Base-by-base conservation (phyloP, 2,113 vertebrate genomes). In the Phycodurus eques region DNA sequence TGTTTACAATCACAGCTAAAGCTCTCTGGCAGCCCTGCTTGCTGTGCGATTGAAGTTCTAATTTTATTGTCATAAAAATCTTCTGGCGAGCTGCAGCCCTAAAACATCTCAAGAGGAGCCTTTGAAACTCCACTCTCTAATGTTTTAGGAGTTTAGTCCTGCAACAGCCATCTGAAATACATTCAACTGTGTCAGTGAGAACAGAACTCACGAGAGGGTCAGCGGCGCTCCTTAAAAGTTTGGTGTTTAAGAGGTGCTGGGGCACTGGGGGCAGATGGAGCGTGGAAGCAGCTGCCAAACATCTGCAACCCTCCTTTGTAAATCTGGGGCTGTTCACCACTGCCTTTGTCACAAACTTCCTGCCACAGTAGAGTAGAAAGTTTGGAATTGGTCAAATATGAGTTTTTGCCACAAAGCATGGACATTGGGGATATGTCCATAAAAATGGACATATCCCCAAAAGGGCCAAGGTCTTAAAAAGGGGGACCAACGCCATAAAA, bases 201-300 rank as follows among this genome's bases (percentile, higher is more conserved):
- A 70, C 80, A 68, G 66, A 83, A 79, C 69, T n/a, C 85, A 79
- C 67, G 68, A 83, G 78, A 83, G 76, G 83, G 78, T 88, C 83
- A 83, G 79, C 74, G 82, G 80, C 68, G 72, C 83, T 80, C 85
- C 78, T 87, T 89, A 90, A 89, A 89, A 90, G 80, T 73, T 79
- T 84, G 80, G 90, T 89, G 88, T 91, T 92, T 90, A 92, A 90
- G 87, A 92, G 87, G 86, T 92, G 87, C 83, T 83, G 86, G 88
- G 85, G 84, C 83, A 70, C 81, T 82, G 68, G 86, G 82, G 86
- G 85, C 75, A 85, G 85, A 83, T 81, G 76, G 85, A 80, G 76
- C 76, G 76, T 80, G 71, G 71, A 67, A 80, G 85, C 88, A 88
- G 89, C 88, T 92, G 90, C 84, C 80, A 83, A 86, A 91, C 88